Base-by-base conservation (phyloP, 2,888 invertebrate species). In the Pheosia tremula region DNA sequence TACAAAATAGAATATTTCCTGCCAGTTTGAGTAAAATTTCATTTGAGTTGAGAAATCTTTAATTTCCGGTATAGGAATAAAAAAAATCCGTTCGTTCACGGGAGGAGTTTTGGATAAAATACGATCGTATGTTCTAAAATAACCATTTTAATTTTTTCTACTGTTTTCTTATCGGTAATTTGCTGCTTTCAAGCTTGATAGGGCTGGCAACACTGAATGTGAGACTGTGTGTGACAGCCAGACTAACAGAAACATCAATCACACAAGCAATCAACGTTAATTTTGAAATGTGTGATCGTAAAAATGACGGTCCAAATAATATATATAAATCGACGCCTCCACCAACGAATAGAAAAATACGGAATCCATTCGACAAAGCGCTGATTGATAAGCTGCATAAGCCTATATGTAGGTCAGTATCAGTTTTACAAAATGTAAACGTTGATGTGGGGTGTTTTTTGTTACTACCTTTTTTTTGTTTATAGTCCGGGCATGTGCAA, bases 281-380 rank as follows among this genome's bases (percentile, higher is more conserved):
- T 85, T 90, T 91, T 80, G 84, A 90, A 90, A 92, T 93, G 93
- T 83, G 77, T 79, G 86, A 85, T 74, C 39, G 7, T 39, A 86
- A 85, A 85, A 89, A 90, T 86, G 87, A 81, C 72, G 82, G 81
- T 67, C 81, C 83, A 59, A 82, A 79, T 74, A 79, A 61, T 80
- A 78, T 80, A 75, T 81, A 81, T 77, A 91, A 89, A 83, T 87
- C 84, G 39, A 91, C 93, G 37, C 92, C 93, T 45, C 90, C 91
- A 49, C 84, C 89, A 57, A 84, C 84, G 49, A 88, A 83, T 73
- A 87, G 79, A 77, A 93, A 89, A 87, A 94, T 96, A 58, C 91
- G 94, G 66, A 96, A 96, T 91, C 96, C 96, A 4, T 96, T 96
- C 81, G 96, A 96, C 75, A 93, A 92, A 74, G 95, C 94, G 57